Conservation (phyloP, 1,140 invertebrate species). For the Antheraea pernyi region DNA sequence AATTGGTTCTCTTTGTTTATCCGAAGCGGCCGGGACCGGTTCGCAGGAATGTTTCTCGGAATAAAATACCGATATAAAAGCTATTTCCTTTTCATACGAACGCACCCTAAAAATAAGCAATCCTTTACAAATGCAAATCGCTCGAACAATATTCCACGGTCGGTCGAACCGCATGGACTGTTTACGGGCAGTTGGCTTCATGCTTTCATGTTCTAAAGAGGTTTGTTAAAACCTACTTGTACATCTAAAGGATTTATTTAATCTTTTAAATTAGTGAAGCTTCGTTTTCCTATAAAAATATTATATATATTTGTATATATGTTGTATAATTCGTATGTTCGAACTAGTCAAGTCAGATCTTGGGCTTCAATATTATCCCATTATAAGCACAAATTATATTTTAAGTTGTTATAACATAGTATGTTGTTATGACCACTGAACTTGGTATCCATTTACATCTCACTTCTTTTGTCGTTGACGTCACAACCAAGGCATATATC, state of each 20-base stretch:
- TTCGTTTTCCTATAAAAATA: no score
- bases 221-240: background rate
- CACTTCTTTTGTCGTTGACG: no score
- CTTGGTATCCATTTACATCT: no score
- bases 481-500: no score
- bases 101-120: constrained; percentile 10
- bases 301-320: no score
- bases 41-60: background rate
- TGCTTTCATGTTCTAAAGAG: background rate
- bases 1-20: background rate
- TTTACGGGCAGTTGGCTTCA: background rate
- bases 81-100: background rate
- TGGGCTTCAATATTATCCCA: no score
- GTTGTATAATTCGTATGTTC: no score
- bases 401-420: no score
- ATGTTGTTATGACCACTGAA: no score
- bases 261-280: no score
- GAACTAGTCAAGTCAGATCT: no score
- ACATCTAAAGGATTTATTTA: background rate
- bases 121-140: constrained; percentile 11
- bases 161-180: background rate
- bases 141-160: background rate
- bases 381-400: no score
- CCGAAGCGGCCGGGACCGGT: background rate
- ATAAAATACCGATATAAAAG: constrained; percentile 6